Percentiles rank a stretch among this genome's conserved stretches.
phyloP scores from a whole-genome alignment of 2,113 vertebrate genomes.

The Ellobius talpinus region DNA sequence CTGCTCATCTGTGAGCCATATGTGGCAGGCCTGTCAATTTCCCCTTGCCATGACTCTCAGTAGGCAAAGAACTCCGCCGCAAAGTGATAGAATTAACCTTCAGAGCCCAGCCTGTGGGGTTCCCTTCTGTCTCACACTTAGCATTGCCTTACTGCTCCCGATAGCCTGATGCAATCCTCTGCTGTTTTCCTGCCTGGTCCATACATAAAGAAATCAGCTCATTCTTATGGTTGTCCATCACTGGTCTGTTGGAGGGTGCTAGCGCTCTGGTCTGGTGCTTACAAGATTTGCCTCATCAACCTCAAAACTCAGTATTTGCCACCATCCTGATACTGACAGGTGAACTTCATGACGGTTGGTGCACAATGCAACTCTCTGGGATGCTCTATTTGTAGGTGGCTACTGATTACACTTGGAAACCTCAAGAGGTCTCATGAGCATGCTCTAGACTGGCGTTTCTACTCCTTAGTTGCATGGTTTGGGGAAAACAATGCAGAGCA shows the following conservation, averaged over 20 bases:
- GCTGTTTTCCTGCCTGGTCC: not conserved
- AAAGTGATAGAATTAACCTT: conserved; percentile 59
- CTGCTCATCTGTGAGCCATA: not conserved
- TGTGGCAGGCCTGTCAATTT: not conserved
- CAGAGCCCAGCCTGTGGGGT: not conserved
- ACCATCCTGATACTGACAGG: not conserved
- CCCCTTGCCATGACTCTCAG: not conserved
- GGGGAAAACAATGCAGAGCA: not conserved
- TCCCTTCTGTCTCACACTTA: conserved; percentile 30
- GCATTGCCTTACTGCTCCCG: not conserved
- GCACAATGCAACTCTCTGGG: not conserved
- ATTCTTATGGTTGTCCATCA: conserved; percentile 13
- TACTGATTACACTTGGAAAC: not conserved
- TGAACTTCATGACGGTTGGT: not conserved
- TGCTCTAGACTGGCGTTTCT: not conserved
- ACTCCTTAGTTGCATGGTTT: not conserved
- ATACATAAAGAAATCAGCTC: not conserved
- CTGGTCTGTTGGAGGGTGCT: too few species aligned
- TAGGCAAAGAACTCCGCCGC: not conserved
- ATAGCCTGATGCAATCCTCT: not conserved
- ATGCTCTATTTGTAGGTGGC: not conserved
- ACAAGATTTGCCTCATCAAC: not conserved
- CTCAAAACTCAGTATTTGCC: not conserved
- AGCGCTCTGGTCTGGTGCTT: not conserved
- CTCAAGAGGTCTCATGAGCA: not conserved